Conservation (phyloP, 2,888 invertebrate species). For the Trypoxylon attenuatum region DNA sequence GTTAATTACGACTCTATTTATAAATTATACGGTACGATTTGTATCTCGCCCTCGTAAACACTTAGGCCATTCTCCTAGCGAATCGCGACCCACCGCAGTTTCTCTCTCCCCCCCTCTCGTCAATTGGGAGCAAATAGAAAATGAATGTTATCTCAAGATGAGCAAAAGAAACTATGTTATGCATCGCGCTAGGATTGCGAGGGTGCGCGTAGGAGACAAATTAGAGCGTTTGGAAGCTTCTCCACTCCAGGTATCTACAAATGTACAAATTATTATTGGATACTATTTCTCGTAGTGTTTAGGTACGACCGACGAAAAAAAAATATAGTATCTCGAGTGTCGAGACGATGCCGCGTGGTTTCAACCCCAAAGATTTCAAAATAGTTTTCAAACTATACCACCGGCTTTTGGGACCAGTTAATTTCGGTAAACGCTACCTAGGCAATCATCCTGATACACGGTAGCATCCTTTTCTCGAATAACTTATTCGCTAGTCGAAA, state of each 20-base stretch:
- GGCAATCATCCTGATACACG: conserved; percentile 17
- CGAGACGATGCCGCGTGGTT: conserved; percentile 4
- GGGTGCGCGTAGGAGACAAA: background rate
- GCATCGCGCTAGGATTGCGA: conserved; percentile 1
- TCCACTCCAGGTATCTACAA: conserved; percentile 64
- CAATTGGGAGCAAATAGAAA: background rate
- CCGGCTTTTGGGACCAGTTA: background rate
- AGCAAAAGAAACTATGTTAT: conserved; percentile 2
- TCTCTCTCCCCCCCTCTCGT: conserved; percentile 12
- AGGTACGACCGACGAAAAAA: conserved; percentile 13
- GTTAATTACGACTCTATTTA: conserved; percentile 53
- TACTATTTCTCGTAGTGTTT: conserved; percentile 2
- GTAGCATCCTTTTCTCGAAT: conserved; percentile 25
- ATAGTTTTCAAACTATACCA: conserved; percentile 6
- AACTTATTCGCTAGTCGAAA: conserved; percentile 26
- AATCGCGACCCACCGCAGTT: conserved; percentile 25
- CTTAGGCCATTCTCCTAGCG: conserved; percentile 39
- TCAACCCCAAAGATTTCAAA: background rate
- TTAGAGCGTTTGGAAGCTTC: conserved; percentile 43
- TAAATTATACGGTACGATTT: conserved; percentile 43
- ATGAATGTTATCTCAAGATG: background rate
- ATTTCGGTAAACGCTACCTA: conserved; percentile 13
- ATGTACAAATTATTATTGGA: conserved; percentile 63
- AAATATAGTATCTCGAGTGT: background rate
- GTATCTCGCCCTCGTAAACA: conserved; percentile 21